Conservation (phyloP, 2,888 invertebrate genomes). For the Meloe dianella region DNA sequence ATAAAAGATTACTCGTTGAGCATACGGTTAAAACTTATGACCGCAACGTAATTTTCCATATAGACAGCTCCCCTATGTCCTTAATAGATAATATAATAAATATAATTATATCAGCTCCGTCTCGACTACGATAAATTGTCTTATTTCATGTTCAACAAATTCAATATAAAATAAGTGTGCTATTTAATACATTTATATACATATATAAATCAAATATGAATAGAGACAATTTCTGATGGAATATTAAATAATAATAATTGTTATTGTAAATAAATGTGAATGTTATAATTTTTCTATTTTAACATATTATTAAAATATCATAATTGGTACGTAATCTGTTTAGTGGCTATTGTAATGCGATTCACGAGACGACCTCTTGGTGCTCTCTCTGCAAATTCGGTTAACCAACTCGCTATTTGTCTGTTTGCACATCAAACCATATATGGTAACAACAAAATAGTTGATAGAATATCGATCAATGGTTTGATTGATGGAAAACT, state of each 20-base stretch:
- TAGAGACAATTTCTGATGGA: background rate
- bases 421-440: background rate
- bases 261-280: background rate
- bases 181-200: too few species aligned
- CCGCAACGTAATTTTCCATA: conserved; percentile 34
- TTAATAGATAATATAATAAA: conserved; percentile 50
- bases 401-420: background rate
- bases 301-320: background rate
- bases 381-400: background rate
- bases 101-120: conserved; percentile 45
- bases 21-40: conserved; percentile 19
- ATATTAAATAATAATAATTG: background rate
- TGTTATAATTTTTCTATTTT: background rate
- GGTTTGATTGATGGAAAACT: background rate
- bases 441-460: background rate
- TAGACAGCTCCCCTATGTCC: conserved; percentile 20
- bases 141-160: conserved; percentile 51
- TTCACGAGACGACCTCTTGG: background rate
- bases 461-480: background rate
- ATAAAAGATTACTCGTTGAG: background rate
- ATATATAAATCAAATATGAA: conserved; percentile 16
- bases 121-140: conserved; percentile 46
- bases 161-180: conserved; percentile 47
- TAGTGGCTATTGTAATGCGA: background rate
- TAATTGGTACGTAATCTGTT: background rate